Evolutionary conservation across 1,140 invertebrate species (phyloP).

Genomic region (Hormaphis cornu): DNA sequence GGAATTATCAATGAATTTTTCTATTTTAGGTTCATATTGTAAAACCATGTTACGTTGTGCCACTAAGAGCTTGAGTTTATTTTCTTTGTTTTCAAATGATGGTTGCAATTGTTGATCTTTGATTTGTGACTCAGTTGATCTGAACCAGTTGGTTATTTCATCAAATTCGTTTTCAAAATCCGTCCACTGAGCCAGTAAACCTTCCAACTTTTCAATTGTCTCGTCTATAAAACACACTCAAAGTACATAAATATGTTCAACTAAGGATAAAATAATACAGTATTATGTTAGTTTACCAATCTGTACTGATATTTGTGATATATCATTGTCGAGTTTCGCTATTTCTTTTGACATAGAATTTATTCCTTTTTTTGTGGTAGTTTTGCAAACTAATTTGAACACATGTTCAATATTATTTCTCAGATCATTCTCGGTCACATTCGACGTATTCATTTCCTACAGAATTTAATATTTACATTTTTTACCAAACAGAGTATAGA

Average conservation of each 20-base stretch:
- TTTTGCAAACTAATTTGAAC: constrained; percentile 60
- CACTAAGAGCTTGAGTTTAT: constrained; percentile 60
- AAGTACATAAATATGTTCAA: constrained; percentile 30
- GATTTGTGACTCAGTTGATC: constrained; percentile 68
- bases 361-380: constrained; percentile 69
- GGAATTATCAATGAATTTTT: constrained; percentile 81
- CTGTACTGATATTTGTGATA: background rate
- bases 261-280: too few relatives aligned
- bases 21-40: constrained; percentile 69
- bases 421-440: background rate
- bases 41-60: constrained; percentile 64
- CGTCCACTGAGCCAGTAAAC: constrained; percentile 70
- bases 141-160: constrained; percentile 72
- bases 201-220: constrained; percentile 59
- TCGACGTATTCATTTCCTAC: background rate
- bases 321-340: constrained; percentile 38
- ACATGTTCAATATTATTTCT: constrained; percentile 55
- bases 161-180: constrained; percentile 76
- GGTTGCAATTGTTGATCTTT: constrained; percentile 74
- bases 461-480: background rate
- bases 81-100: constrained; percentile 69
- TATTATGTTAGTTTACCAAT: constrained; percentile 11
- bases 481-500: background rate
- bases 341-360: constrained; percentile 65
- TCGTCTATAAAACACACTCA: constrained; percentile 42